These are phyloP conservation scores for Julus scanicus DNA, from an alignment of 2,888 invertebrate genomes.

Conservation along the genomic window DNA sequence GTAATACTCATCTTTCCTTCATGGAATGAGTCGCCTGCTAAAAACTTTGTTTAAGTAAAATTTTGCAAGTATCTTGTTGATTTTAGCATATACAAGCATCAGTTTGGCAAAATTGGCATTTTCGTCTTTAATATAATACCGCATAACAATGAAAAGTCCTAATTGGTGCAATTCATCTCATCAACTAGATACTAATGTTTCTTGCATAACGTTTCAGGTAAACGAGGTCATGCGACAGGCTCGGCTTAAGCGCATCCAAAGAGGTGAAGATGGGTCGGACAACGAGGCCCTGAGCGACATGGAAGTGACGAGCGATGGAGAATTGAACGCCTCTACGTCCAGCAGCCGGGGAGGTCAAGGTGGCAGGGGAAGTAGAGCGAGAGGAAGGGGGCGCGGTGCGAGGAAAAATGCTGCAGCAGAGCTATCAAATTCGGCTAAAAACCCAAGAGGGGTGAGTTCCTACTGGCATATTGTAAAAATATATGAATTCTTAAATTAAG, in stretches of 20 bases:
- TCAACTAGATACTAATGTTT: no score
- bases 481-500: no score
- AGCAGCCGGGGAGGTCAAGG: background rate
- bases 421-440: background rate
- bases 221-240: background rate
- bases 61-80: no score
- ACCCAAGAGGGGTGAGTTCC: background rate
- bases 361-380: background rate
- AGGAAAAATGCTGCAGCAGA: background rate
- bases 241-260: background rate
- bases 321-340: background rate
- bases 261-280: background rate
- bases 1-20: no score
- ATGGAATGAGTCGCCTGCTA: no score
- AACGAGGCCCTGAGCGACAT: background rate
- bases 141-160: no score
- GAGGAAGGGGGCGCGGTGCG: background rate
- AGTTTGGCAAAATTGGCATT: no score
- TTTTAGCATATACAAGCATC: no score
- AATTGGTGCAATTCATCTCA: no score
- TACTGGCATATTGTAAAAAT: no score
- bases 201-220: background rate
- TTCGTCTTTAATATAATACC: no score
- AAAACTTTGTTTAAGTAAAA: no score
- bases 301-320: background rate